A percentile compares a stretch with the other conserved stretches of the same genome.
phyloP scores from a whole-genome alignment of 2,888 invertebrate species.

The Papilio protenor region DNA sequence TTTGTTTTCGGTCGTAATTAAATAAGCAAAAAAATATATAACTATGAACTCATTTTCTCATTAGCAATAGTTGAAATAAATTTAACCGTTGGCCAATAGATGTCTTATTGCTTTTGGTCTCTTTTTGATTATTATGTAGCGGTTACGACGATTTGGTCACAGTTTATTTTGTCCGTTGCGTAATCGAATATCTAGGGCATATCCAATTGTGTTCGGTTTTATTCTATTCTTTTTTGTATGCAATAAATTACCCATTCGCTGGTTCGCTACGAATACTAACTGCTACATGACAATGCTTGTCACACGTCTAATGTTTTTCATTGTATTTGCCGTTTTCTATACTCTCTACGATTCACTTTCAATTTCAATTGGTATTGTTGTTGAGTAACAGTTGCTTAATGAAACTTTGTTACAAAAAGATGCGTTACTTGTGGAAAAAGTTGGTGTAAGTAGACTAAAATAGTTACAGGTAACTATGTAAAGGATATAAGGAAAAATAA shows the following conservation, averaged over 20 bases:
- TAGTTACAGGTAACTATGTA: neutral
- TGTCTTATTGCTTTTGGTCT: constrained; percentile 31
- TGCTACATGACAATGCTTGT: neutral
- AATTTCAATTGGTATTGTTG: constrained; percentile 25
- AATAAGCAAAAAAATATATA: neutral
- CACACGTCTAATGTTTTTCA: constrained; percentile 20
- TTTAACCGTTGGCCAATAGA: constrained; percentile 21
- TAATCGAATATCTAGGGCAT: constrained; percentile 69
- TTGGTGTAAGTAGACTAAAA: neutral
- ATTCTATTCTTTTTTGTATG: constrained; percentile 55
- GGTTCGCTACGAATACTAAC: constrained; percentile 3
- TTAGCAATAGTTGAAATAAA: constrained; percentile 31
- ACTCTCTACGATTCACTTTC: constrained; percentile 28
- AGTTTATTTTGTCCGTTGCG: constrained; percentile 61
- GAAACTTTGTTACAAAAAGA: constrained; percentile 1
- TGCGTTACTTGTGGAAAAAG: neutral
- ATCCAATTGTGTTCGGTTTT: constrained; percentile 56
- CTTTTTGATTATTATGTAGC: constrained; percentile 42
- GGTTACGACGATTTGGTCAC: constrained; percentile 48
- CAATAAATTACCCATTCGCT: constrained; percentile 37
- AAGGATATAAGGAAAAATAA: neutral
- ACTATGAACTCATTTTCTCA: constrained; percentile 31
- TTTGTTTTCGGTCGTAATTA: neutral
- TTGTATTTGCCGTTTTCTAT: constrained; percentile 7
- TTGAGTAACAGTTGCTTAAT: constrained; percentile 1